Percentiles rank a stretch among this genome's conserved stretches.
Conservation (phyloP, 2,113 vertebrate species). For the Callocephalon fimbriatum region DNA sequence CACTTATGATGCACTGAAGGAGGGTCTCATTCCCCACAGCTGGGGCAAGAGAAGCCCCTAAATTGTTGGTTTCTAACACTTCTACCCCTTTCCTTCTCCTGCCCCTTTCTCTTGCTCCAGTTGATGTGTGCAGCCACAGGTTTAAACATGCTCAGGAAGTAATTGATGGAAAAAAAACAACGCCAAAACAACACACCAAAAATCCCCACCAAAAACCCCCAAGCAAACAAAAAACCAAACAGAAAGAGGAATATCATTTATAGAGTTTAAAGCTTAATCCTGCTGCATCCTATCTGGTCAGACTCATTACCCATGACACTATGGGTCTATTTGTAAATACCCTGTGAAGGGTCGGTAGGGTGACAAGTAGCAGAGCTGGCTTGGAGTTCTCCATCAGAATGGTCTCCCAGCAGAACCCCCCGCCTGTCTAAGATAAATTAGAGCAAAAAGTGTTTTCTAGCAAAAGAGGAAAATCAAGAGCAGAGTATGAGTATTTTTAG, state of each 20-base stretch:
- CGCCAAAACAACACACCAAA: background rate
- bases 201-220: background rate
- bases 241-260: background rate
- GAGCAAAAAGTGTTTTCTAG: background rate
- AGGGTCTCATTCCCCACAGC: background rate
- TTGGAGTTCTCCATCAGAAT: background rate
- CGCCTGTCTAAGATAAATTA: background rate
- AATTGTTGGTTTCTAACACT: background rate
- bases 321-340: background rate
- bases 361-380: background rate
- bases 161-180: fast-evolving
- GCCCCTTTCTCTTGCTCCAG: background rate
- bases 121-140: background rate
- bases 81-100: background rate
- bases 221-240: background rate
- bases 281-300: background rate
- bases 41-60: background rate
- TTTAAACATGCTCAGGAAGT: background rate
- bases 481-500: background rate
- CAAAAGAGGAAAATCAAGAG: background rate
- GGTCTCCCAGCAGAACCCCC: background rate
- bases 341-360: background rate
- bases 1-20: background rate
- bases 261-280: background rate
- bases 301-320: background rate